Evolutionary conservation across 2,888 invertebrate genomes (phyloP), one percentile per base, ranked within the genome.

Genomic region (Crepidodera aurea): DNA sequence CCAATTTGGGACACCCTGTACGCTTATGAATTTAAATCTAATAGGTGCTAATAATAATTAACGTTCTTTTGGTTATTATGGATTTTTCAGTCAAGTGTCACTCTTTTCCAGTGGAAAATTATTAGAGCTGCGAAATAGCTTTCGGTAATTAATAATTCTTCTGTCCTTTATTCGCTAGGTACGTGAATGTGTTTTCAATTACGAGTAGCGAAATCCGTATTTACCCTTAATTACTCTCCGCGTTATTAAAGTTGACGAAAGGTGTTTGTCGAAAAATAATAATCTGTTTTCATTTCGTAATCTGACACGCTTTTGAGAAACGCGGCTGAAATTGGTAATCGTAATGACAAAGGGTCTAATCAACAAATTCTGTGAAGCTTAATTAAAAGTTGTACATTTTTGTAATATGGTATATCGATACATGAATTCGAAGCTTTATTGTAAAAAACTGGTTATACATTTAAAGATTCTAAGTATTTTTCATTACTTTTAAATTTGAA

Each of bases 41-140:
- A 44, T 44, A 44, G 44, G 44, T 44, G 44, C 10, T 44, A n/a
- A 44, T 19, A 19, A 44, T 44, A 44, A 44, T 44, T 44, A 44
- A 44, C 44, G 44, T 44, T 19, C 44, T 44, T 44, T n/a, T 22
- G 19, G 44, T 19, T 44, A n/a, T n/a, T n/a, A 44, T 44, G 44
- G 44, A 44, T 44, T 44, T 44, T 44, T 44, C 44, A 7, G 44
- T 44, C 44, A 44, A 19, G 22, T 44, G 44, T 44, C 44, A 44
- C 19, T 18, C 12, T 3, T 44, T 6, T 1, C 44, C 44, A 10
- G 10, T 44, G 1, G 37, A 12, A 19, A 44, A 19, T 40, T 40
- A 44, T n/a, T 12, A n/a, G n/a, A n/a, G n/a, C 22, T 15, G 22
- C n/a, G 44, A 44, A 44, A 19, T 44, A 19, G 44, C 44, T 44